A percentile compares a stretch with the other conserved stretches of the same genome.
These are phyloP conservation scores for Planococcus citri DNA, from an alignment of 1,140 invertebrate genomes.

Conservation along the genomic window DNA sequence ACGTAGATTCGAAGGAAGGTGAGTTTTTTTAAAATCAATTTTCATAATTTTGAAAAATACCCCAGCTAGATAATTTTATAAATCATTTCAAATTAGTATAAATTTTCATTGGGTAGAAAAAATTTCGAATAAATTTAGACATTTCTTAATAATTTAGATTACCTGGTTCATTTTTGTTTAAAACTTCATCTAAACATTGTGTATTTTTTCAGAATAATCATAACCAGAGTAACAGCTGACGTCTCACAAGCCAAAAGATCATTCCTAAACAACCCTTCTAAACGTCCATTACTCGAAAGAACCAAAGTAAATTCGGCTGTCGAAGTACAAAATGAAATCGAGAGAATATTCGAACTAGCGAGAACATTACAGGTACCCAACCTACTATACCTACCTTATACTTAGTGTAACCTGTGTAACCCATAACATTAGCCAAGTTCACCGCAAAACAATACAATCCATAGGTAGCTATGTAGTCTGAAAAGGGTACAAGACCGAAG, in stretches of 20 bases:
- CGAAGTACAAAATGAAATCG: conserved; percentile 93
- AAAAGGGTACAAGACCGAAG: too few species aligned
- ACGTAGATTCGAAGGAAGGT: conserved; percentile 92
- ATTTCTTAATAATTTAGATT: too few species aligned
- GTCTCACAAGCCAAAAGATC: conserved; percentile 98
- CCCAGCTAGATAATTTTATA: too few species aligned
- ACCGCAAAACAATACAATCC: background rate
- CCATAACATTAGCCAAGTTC: conserved; percentile 6
- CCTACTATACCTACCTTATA: too few species aligned
- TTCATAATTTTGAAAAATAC: too few species aligned
- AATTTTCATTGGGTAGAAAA: too few species aligned
- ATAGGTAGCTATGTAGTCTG: too few species aligned
- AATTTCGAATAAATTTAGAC: too few species aligned
- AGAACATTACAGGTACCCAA: conserved; percentile 72
- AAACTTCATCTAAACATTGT: too few species aligned
- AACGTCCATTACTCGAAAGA: conserved; percentile 92
- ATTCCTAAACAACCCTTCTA: conserved; percentile 93
- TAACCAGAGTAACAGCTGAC: conserved; percentile 97
- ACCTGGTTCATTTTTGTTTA: too few species aligned
- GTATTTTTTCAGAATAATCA: conserved; percentile 74
- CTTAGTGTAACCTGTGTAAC: too few species aligned
- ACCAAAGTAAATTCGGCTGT: conserved; percentile 56
- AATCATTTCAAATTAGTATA: too few species aligned
- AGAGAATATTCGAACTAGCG: conserved; percentile 97
- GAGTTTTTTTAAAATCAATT: conserved; percentile 29